Base-by-base conservation (phyloP, 37 sponge, comb jelly and placozoan species). In the Haliclona indistincta region DNA sequence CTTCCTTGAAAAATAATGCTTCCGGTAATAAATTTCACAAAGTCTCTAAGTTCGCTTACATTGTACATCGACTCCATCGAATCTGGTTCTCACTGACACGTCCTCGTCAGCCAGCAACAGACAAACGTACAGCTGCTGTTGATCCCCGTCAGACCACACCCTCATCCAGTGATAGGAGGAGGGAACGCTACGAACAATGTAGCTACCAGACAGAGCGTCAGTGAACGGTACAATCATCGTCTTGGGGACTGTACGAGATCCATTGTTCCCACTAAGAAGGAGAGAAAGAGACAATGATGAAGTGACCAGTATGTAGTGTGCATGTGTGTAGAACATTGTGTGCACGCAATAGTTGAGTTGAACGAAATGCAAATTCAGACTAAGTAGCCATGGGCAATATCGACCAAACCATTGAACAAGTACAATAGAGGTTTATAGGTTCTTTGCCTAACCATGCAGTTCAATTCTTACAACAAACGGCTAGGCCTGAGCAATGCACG, bases 21-120 rank as follows among this genome's bases (percentile, higher is more conserved):
- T n/a, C n/a, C n/a, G n/a, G n/a, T n/a, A n/a, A n/a, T n/a, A n/a
- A n/a, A n/a, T n/a, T n/a, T n/a, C n/a, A n/a, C n/a, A n/a, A n/a
- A n/a, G n/a, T n/a, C n/a, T n/a, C n/a, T n/a, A n/a, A n/a, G 51
- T 47, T 17, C 15, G 15, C 51, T 25, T 58, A 58, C 60, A 20
- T 25, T 20, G 6, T n/a, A 58, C n/a, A 58, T n/a, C 28, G 25
- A 26, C 6, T 11, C 11, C 60, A n/a, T 6, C n/a, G 28, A 58
- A 58, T 25, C 23, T 58, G 25, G 11, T n/a, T n/a, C 11, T 61
- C 10, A 71, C 53, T 19, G 65, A 19, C 39, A 10, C 30, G 25
- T 77, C 78, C 41, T 71, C 78, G 35, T 64, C 84, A 20, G 78
- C 71, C 54, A 84, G 43, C 20, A 63, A 41, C 54, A 84, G 5